Evolutionary conservation across 2,113 vertebrate genomes (phyloP).

Genomic region (Turdus rufiventris): DNA sequence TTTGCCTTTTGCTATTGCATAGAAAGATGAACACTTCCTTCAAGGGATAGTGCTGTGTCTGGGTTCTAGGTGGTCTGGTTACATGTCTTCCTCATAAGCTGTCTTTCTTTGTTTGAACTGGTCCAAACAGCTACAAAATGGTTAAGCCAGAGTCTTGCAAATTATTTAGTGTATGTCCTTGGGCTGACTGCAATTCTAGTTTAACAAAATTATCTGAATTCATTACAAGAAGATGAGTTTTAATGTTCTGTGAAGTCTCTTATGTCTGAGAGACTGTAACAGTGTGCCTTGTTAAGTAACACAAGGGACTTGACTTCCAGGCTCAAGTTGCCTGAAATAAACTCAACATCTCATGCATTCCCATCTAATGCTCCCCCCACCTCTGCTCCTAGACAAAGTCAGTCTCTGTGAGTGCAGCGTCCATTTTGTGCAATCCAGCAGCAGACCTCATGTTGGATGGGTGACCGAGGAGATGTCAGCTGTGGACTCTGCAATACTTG

Average conservation of each 20-base stretch:
- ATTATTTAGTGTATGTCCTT: neutral
- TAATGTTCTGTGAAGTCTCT: neutral
- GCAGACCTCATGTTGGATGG: fast-evolving
- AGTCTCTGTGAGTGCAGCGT: neutral
- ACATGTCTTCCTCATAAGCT: neutral
- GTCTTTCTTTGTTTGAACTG: neutral
- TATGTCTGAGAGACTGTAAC: neutral
- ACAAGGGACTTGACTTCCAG: neutral
- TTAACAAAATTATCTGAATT: neutral
- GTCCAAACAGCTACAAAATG: neutral
- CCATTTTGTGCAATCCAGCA: neutral
- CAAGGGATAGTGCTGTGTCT: neutral
- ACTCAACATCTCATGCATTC: neutral
- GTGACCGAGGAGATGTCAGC: fast-evolving
- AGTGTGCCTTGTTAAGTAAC: neutral
- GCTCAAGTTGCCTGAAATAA: neutral
- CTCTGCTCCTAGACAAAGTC: neutral
- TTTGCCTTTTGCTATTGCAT: neutral
- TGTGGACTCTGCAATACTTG: neutral
- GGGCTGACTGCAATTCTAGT: neutral
- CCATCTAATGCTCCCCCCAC: fast-evolving
- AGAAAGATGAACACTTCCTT: neutral
- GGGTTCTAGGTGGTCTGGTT: neutral
- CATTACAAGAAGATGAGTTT: neutral
- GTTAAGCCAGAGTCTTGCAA: neutral